phyloP scores from a whole-genome alignment of 1,140 invertebrate species.

The Vollenhovia emeryi region DNA sequence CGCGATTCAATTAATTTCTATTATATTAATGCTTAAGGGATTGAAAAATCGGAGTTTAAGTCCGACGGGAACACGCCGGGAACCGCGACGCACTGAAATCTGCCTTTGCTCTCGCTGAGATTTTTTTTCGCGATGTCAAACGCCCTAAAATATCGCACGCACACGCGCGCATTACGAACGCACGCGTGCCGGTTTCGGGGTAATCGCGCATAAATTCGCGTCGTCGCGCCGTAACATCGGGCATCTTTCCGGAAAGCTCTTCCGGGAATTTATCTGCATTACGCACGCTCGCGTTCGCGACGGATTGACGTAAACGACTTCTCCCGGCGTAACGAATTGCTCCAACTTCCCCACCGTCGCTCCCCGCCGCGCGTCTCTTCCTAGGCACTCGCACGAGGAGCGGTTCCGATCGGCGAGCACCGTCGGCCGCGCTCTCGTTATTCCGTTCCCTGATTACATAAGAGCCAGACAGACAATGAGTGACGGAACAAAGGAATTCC shows the following conservation, averaged over 20 bases:
- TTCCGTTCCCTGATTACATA: constrained; percentile 60
- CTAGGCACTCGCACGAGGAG: background rate
- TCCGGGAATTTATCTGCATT: constrained; percentile 45
- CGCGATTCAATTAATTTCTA: background rate
- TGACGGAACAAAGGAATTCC: constrained; percentile 75
- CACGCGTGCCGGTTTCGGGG: background rate
- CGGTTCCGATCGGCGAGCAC: constrained; percentile 58
- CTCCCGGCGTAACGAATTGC: constrained; percentile 50
- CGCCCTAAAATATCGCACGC: background rate
- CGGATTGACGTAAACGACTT: constrained; percentile 56
- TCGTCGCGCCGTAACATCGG: constrained; percentile 9
- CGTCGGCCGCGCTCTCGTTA: constrained; percentile 47
- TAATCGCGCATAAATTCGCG: constrained; percentile 32
- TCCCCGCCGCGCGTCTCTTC: constrained; percentile 27
- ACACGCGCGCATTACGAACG: background rate
- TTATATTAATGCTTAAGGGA: background rate
- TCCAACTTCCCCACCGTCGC: constrained; percentile 47
- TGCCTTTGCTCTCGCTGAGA: background rate
- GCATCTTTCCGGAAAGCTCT: constrained; percentile 29
- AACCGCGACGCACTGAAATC: background rate
- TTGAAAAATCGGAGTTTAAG: background rate
- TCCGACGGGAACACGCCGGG: background rate
- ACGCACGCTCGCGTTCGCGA: constrained; percentile 39
- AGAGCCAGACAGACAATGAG: constrained; percentile 69
- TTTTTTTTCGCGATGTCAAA: background rate